Evolutionary conservation across 1,140 invertebrate species (phyloP), one percentile per base, ranked within the genome.

Genomic region (Reticulitermes speratus): DNA sequence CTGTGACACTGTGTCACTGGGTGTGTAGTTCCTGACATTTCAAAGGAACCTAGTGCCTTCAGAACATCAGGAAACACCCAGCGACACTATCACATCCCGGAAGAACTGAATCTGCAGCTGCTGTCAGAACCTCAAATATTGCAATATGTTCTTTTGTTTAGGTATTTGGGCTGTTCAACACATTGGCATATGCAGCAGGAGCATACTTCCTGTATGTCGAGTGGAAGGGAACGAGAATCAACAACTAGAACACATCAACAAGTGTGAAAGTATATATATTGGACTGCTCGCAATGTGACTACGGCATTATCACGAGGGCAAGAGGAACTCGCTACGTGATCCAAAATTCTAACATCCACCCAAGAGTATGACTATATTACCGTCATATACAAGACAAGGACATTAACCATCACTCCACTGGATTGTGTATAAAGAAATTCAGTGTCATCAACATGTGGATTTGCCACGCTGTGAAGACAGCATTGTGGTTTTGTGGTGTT

Each of bases 81-180:
- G 38, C 5, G 38, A 38, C 38, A 38, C 5, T 38, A 5, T 38
- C 38, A 38, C 38, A 38, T 38, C 38, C 38, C 38, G 5, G 38
- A 38, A 38, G 38, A 38, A 38, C 2, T 38, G 38, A 38, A 38
- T 38, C 38, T 5, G 2, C 38, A 38, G 38, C 38, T 38, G 38
- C 38, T 38, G 38, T 38, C 2, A 38, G 38, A 38, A 30, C 69
- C 30, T 25, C 69, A 2, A 38, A 38, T 81, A 81, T 81, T 81
- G 25, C 25, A 81, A 81, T 21, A 21, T 55, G 5, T 21, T 55
- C 52, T 55, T 11, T 16, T 55, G 52, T n/a, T 38, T 90, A 96
- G 96, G 92, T 95, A 38, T 97, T 97, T 89, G 96, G 96, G 87
- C 90, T 97, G 2, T 94, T 97, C 90, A 97, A 97, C 90, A 95